These are phyloP conservation scores for Pachypeltis micranthus DNA, from an alignment of 1,140 invertebrate species.

Conservation along the genomic window DNA sequence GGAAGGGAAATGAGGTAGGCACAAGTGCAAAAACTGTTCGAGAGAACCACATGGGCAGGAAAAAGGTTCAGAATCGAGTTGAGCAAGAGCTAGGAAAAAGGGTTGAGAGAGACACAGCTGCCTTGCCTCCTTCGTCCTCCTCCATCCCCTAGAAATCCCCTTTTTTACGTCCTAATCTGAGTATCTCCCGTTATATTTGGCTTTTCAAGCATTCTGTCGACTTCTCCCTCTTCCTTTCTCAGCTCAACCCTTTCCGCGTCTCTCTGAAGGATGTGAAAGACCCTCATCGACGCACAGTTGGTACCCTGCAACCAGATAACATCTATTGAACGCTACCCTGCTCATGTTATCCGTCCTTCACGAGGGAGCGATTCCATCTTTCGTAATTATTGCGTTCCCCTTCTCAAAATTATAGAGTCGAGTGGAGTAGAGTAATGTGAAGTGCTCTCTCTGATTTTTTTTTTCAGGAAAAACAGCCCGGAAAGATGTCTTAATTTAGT, in stretches of 20 bases:
- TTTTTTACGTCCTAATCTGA: constrained; percentile 4
- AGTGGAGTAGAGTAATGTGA: no score
- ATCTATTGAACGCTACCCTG: background rate
- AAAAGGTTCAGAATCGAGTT: no score
- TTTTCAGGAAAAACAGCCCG: background rate
- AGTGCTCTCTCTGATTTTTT: no score
- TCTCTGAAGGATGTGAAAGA: background rate
- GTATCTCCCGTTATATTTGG: constrained; percentile 12
- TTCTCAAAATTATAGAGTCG: background rate
- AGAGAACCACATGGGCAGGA: no score
- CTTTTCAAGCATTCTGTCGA: constrained; percentile 9
- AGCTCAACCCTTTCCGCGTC: background rate
- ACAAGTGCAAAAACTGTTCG: background rate
- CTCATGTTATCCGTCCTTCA: background rate
- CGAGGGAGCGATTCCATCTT: background rate
- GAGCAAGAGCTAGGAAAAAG: no score
- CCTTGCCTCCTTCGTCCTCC: background rate
- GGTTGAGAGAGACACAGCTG: background rate
- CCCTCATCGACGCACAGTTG: background rate
- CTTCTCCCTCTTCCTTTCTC: background rate
- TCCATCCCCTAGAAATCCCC: background rate
- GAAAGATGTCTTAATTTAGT: background rate
- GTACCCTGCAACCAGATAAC: background rate
- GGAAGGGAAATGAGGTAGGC: background rate
- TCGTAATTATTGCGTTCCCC: background rate